Evolutionary conservation across 2,888 invertebrate genomes (phyloP).

Genomic region (Lordiphosa andalusiaca): DNA sequence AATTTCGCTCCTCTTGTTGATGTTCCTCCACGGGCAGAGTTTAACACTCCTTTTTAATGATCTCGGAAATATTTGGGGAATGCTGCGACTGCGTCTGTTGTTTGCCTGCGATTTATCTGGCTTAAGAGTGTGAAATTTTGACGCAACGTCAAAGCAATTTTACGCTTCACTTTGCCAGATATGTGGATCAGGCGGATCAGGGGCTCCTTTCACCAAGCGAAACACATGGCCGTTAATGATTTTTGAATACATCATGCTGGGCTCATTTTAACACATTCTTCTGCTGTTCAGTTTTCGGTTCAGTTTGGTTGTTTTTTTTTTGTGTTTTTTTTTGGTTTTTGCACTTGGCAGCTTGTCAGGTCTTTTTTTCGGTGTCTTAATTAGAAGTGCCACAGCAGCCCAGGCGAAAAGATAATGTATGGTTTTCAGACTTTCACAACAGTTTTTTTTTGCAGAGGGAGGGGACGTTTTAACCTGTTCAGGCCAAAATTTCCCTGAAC

Average conservation of each 20-base stretch:
- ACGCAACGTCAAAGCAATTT: slow-evolving; percentile 69
- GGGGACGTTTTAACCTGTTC: too few relatives aligned
- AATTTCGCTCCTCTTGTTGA: slow-evolving; percentile 49
- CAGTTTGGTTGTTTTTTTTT: slow-evolving; percentile 2
- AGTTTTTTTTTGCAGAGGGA: too few relatives aligned
- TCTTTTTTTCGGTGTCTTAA: slow-evolving; percentile 50
- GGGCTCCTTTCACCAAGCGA: slow-evolving; percentile 52
- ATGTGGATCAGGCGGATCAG: slow-evolving; percentile 50
- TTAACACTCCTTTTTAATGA: slow-evolving; percentile 51
- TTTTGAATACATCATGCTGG: slow-evolving; percentile 66
- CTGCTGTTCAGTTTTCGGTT: not conserved
- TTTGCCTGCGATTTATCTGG: slow-evolving; percentile 55
- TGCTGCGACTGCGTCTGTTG: slow-evolving; percentile 36
- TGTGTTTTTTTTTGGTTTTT: slow-evolving; percentile 28
- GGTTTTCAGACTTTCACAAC: too few relatives aligned
- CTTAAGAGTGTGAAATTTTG: slow-evolving; percentile 70
- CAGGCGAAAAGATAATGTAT: not conserved
- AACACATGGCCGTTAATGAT: slow-evolving; percentile 49
- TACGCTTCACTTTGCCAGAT: slow-evolving; percentile 62
- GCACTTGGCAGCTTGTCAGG: slow-evolving; percentile 39
- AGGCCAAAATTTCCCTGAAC: too few relatives aligned
- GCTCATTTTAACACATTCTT: slow-evolving; percentile 41
- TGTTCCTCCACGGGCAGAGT: slow-evolving; percentile 2
- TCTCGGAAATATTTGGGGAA: slow-evolving; percentile 61
- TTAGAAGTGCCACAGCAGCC: slow-evolving; percentile 49